Conservation (phyloP, 2,113 vertebrate species). For the Brienomyrus brachyistius region DNA sequence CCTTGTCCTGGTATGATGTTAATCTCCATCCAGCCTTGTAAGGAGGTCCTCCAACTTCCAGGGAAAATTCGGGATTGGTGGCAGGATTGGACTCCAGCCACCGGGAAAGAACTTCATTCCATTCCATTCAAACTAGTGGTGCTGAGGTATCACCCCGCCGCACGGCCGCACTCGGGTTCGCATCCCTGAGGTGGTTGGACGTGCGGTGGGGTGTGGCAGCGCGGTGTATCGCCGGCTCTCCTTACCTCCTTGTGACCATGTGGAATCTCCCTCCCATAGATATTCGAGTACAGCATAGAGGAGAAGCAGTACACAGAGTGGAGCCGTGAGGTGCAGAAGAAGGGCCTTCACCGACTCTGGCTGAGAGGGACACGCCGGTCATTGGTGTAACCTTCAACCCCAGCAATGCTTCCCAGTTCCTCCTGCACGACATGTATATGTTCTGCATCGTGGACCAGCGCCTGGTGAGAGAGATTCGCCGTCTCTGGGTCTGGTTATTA, state of each 20-base stretch:
- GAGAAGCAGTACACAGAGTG: slow-evolving; percentile 77
- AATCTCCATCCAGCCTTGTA: too few relatives aligned
- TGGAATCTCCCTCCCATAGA: slow-evolving; percentile 46
- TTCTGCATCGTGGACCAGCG: slow-evolving; percentile 87
- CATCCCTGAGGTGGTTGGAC: too few relatives aligned
- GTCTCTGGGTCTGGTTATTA: neutral
- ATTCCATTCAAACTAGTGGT: too few relatives aligned
- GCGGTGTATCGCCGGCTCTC: too few relatives aligned
- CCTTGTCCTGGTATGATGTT: too few relatives aligned
- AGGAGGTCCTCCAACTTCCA: too few relatives aligned
- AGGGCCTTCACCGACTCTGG: slow-evolving; percentile 77
- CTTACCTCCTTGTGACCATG: neutral
- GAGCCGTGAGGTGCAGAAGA: slow-evolving; percentile 73
- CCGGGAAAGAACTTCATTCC: too few relatives aligned
- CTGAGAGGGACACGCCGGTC: slow-evolving; percentile 77
- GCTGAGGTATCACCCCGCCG: too few relatives aligned
- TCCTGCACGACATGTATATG: slow-evolving; percentile 84
- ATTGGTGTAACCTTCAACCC: slow-evolving; percentile 76
- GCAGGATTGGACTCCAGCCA: too few relatives aligned
- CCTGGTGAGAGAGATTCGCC: slow-evolving; percentile 63
- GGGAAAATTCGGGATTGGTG: too few relatives aligned
- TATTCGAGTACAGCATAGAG: slow-evolving; percentile 78
- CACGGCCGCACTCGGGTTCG: too few relatives aligned
- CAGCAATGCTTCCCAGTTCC: slow-evolving; percentile 65
- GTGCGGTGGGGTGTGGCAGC: too few relatives aligned